A percentile compares a stretch with the other conserved stretches of the same genome.
These are phyloP conservation scores for Amphimedon queenslandica DNA, from an alignment of 37 sponge, comb jelly and placozoan species.

Conservation along the genomic window DNA sequence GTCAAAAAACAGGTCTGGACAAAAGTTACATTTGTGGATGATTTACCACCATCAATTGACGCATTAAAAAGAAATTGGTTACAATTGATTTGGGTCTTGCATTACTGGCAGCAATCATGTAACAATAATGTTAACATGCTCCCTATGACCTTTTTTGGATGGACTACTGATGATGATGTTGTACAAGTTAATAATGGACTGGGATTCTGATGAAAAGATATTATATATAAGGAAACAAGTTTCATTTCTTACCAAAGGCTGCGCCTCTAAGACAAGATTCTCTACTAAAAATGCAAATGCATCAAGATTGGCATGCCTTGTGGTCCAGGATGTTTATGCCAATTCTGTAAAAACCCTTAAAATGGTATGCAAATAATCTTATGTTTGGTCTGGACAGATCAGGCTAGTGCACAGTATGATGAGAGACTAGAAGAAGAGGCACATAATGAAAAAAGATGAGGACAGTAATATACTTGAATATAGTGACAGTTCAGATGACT, in stretches of 20 bases:
- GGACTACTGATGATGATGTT: neutral
- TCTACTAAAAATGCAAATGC: neutral
- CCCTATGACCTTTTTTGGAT: neutral
- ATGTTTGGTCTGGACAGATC: no score
- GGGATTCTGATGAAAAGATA: slow-evolving; percentile 4
- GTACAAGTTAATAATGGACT: neutral
- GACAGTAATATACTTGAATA: no score
- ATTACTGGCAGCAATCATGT: neutral
- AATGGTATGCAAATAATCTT: no score
- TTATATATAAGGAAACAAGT: neutral
- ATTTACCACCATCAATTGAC: neutral
- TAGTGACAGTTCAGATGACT: no score
- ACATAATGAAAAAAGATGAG: no score
- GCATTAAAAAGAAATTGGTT: neutral
- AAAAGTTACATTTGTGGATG: neutral
- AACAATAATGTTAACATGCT: no score
- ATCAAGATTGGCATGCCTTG: neutral
- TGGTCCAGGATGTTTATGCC: slow-evolving; percentile 7
- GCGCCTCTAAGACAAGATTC: slow-evolving; percentile 1
- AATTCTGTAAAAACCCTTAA: no score
- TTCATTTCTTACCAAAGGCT: neutral
- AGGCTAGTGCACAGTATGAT: no score
- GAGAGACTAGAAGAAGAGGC: no score
- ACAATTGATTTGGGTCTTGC: neutral
- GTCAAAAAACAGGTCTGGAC: neutral